Evolutionary conservation across 2,888 invertebrate genomes (phyloP).

Genomic region (Sturmia bella): DNA sequence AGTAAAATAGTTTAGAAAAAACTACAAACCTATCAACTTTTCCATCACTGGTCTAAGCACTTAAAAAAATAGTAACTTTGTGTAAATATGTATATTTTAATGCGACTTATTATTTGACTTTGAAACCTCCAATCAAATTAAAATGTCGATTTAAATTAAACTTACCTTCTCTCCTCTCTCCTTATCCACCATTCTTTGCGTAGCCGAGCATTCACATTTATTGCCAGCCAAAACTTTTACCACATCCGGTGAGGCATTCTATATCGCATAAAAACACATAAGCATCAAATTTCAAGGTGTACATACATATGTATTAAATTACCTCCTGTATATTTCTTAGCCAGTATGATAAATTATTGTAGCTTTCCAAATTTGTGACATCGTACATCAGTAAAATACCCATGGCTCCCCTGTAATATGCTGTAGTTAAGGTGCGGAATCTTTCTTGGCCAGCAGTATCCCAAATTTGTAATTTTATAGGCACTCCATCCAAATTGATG

Average conservation of each 20-base stretch:
- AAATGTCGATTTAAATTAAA: not conserved
- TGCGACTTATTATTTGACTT: too few relatives aligned
- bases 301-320: constrained; percentile 60
- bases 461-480: constrained; percentile 89
- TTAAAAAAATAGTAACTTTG: too few relatives aligned
- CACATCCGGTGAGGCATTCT: constrained; percentile 94
- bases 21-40: too few relatives aligned
- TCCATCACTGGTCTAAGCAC: too few relatives aligned
- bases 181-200: constrained; percentile 89
- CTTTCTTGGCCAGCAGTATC: constrained; percentile 89
- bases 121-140: too few relatives aligned
- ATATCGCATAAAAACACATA: constrained; percentile 73
- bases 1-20: too few relatives aligned
- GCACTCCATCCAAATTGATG: constrained; percentile 92
- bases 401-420: constrained; percentile 95
- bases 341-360: constrained; percentile 95
- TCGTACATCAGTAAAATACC: constrained; percentile 95
- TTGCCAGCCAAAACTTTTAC: constrained; percentile 93
- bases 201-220: constrained; percentile 90
- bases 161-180: constrained; percentile 91
- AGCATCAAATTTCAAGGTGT: not conserved
- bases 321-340: constrained; percentile 94
- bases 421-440: constrained; percentile 90
- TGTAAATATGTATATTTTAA: too few relatives aligned
- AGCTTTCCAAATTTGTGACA: constrained; percentile 94